Evolutionary conservation across 2,888 invertebrate genomes (phyloP).

Genomic region (Leucozona laternaria): DNA sequence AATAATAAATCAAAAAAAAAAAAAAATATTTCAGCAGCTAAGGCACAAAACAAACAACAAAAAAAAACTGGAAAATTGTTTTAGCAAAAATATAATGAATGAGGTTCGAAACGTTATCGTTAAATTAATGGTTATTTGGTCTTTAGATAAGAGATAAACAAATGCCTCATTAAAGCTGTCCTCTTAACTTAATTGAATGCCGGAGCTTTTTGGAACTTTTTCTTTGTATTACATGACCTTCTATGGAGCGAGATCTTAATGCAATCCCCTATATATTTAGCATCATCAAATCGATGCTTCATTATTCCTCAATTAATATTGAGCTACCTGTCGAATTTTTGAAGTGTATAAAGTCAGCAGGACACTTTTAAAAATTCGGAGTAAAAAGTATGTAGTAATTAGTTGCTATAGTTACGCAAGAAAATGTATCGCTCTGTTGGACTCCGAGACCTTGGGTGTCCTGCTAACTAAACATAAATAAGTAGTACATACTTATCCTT

Average conservation of each 20-base stretch:
- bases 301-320: neutral
- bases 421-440: no score
- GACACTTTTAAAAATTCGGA: no score
- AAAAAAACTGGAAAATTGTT: neutral
- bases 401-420: no score
- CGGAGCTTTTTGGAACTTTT: neutral
- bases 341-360: no score
- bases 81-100: neutral
- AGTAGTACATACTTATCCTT: no score
- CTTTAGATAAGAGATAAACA: neutral
- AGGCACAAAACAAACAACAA: neutral
- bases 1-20: conserved; percentile 37
- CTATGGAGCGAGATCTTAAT: neutral
- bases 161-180: neutral
- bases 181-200: neutral
- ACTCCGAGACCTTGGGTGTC: no score
- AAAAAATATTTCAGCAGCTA: neutral
- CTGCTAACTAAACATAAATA: no score
- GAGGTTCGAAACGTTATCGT: neutral
- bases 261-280: neutral
- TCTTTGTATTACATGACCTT: neutral
- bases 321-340: neutral
- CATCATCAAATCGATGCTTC: neutral
- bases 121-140: neutral
- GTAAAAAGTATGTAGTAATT: no score